phyloP scores from a whole-genome alignment of 92 coral and sea anemone genomes.

The Pocillopora grandis region DNA sequence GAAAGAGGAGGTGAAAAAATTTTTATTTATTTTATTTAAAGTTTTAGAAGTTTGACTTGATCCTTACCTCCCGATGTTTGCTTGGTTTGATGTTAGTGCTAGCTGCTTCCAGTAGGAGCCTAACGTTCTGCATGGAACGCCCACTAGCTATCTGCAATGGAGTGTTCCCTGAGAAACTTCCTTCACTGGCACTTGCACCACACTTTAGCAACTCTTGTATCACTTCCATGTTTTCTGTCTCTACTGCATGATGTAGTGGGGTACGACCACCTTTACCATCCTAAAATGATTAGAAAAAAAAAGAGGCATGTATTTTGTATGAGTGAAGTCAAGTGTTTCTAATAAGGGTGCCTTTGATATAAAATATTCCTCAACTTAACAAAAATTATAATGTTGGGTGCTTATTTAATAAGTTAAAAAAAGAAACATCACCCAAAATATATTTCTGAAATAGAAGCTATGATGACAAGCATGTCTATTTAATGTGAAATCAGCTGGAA shows the following conservation, averaged over 20 bases:
- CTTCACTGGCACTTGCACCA: slow-evolving; percentile 78
- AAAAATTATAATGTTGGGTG: no score
- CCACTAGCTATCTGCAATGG: slow-evolving; percentile 87
- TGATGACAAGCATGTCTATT: neutral
- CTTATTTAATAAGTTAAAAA: no score
- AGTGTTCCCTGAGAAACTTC: slow-evolving; percentile 81
- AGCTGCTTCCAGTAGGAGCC: slow-evolving; percentile 27
- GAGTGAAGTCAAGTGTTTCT: neutral
- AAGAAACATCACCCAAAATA: no score
- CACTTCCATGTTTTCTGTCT: slow-evolving; percentile 58
- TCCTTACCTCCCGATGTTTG: slow-evolving; percentile 7
- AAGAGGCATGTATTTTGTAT: neutral
- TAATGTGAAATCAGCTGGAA: no score
- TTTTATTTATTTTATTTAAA: no score
- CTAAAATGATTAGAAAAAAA: slow-evolving; percentile 26
- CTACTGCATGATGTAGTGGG: slow-evolving; percentile 96
- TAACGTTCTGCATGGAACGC: slow-evolving; percentile 67
- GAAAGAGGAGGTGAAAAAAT: no score
- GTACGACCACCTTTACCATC: slow-evolving; percentile 98
- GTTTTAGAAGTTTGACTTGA: no score
- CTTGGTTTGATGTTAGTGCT: neutral
- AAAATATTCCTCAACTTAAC: no score
- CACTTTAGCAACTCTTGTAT: slow-evolving; percentile 59
- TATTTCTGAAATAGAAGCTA: no score
- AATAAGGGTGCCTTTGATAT: neutral